Percentiles rank a stretch among this genome's conserved stretches.
These are phyloP conservation scores for Chymomyza caudatula DNA, from an alignment of 2,888 invertebrate species.

Conservation along the genomic window DNA sequence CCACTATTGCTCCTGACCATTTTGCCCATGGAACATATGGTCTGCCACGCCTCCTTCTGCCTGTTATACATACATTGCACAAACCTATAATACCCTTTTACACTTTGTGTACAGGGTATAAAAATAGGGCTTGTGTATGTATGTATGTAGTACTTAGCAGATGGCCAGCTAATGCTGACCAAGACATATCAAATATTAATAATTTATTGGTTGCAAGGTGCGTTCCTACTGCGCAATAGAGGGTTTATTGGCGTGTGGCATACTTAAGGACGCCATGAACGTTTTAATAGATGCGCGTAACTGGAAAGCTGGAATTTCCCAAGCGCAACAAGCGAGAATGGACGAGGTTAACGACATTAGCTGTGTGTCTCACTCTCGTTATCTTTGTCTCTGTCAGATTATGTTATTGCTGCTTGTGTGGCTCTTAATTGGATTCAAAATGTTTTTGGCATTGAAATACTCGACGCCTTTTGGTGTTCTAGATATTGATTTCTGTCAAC, in stretches of 20 bases:
- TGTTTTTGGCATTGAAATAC: constrained; percentile 1
- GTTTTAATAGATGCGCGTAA: neutral
- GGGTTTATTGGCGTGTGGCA: neutral
- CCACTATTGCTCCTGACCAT: no score
- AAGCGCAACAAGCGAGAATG: constrained; percentile 10
- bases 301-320: neutral
- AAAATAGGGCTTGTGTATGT: no score
- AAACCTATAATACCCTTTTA: no score
- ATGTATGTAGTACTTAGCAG: neutral
- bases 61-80: no score
- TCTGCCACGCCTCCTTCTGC: no score
- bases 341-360: constrained; percentile 26
- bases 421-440: constrained; percentile 22
- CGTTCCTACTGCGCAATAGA: neutral
- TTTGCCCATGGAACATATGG: no score
- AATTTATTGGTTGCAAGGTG: neutral
- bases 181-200: neutral
- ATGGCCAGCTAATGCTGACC: neutral
- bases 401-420: neutral
- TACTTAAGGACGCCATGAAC: neutral
- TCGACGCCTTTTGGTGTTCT: constrained; percentile 1
- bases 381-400: neutral
- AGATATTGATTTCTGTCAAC: neutral
- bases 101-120: no score
- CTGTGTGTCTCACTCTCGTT: neutral